Evolutionary conservation across 1,140 invertebrate species (phyloP), one percentile per base, ranked within the genome.

Genomic region (Glossosoma conforme): DNA sequence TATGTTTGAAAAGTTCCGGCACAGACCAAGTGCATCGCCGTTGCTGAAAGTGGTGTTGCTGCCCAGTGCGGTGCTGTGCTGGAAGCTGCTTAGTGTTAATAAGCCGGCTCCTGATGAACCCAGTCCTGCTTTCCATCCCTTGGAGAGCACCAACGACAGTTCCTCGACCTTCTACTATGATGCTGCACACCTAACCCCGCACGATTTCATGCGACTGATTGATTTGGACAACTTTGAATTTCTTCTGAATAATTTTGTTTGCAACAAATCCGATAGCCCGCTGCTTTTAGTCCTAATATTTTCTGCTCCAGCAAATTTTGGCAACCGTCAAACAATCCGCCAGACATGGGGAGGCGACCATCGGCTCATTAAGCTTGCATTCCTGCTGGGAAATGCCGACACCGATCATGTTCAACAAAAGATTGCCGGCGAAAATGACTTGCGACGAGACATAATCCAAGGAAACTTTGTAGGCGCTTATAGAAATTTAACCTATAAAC

Each of bases 401-500:
- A 63, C 76, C 35, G 25, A 45, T 0, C 50, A 53, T 3, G 15
- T 59, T 20, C 52, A 67, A 24, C 77, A 83, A 55, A 49, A 63
- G 0, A 59, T 91, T 2, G 60, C 76, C 11, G 59, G 72, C 32
- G 90, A 93, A 65, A 78, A 79, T 58, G 60, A 61, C 2, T 58
- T 58, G 1, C 78, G 82, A 60, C 69, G 74, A 14, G 91, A 93
- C 63, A 75, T 93, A 44, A 77, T 92, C 18, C 86, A 90, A 67
- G 88, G 87, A 18, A 82, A 79, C 58, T 92, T 91, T 65, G 46
- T 76, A 6, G 90, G 93, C 70, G 76, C 76, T 21, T 93, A 93
- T 63, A 77, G 82, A 52, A 93, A 93, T 69, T 78, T 93, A 68
- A 91, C 89, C 1, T 89, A 90, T 61, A 93, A 93, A 68, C 88